Evolutionary conservation across 2,888 invertebrate genomes (phyloP).

Genomic region (Octodonta nipae): DNA sequence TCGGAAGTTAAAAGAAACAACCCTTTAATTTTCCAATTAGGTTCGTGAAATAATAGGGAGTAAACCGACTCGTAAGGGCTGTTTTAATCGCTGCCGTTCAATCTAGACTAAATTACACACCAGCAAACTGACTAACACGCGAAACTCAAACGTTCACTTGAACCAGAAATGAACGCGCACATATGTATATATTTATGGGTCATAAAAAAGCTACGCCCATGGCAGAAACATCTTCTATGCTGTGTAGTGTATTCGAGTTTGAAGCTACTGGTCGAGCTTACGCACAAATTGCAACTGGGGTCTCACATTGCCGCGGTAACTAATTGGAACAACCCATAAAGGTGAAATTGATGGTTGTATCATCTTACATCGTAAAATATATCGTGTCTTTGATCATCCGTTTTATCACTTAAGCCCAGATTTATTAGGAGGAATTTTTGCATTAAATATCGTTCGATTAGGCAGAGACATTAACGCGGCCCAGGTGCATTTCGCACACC

Average conservation of each 20-base stretch:
- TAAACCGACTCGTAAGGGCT: no score
- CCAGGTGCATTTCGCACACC: no score
- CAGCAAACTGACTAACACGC: no score
- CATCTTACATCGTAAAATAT: conserved; percentile 1
- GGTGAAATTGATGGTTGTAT: conserved; percentile 3
- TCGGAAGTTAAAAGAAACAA: no score
- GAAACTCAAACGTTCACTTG: not conserved
- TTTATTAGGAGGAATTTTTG: not conserved
- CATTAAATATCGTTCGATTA: not conserved
- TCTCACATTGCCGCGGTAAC: not conserved
- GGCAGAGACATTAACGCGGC: not conserved
- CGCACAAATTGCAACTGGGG: conserved; percentile 2
- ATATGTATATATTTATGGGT: no score
- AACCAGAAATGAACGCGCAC: not conserved
- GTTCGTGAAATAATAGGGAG: no score
- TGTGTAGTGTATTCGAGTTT: no score
- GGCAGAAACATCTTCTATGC: not conserved
- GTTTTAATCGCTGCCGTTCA: no score
- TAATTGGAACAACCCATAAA: conserved; percentile 3
- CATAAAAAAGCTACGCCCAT: no score
- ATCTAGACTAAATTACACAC: no score
- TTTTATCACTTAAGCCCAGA: not conserved
- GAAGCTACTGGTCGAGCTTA: not conserved
- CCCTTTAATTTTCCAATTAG: no score
- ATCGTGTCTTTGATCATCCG: not conserved